phyloP scores from a whole-genome alignment of 2,113 vertebrate genomes.

The Cinclus cinclus region DNA sequence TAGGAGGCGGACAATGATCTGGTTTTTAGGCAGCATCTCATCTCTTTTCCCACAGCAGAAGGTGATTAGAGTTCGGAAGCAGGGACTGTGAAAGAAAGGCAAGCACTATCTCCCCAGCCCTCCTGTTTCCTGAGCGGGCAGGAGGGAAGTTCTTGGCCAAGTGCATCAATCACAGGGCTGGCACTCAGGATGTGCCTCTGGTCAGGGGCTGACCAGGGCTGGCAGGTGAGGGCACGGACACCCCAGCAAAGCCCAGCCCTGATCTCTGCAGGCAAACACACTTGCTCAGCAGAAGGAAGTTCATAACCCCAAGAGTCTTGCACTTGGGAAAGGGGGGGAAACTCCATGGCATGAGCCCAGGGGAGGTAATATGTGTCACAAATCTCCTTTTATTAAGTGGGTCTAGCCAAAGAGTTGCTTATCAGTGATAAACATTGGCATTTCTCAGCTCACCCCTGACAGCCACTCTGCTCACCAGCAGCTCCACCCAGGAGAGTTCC shows the following conservation, averaged over 20 bases:
- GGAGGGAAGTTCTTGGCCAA: slow-evolving; percentile 86
- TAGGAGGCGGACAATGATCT: slow-evolving; percentile 99
- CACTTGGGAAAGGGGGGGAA: background rate
- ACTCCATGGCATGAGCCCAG: background rate
- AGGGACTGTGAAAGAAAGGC: slow-evolving; percentile 85
- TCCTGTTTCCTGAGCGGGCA: slow-evolving; percentile 86
- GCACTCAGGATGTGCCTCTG: slow-evolving; percentile 74
- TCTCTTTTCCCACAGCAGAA: slow-evolving; percentile 99
- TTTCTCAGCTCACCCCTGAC: background rate
- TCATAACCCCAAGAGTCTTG: background rate
- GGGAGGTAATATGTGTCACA: background rate
- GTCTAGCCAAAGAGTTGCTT: background rate
- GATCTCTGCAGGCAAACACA: slow-evolving; percentile 59
- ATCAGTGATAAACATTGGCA: rapidly evolving
- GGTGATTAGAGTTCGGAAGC: slow-evolving; percentile 93
- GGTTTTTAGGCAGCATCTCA: slow-evolving; percentile 98
- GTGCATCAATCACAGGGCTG: slow-evolving; percentile 85
- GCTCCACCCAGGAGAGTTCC: background rate
- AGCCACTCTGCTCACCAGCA: background rate
- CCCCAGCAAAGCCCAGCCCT: slow-evolving; percentile 55
- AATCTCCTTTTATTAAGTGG: background rate
- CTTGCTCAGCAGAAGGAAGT: background rate
- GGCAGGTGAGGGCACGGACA: slow-evolving; percentile 80
- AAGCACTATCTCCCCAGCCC: slow-evolving; percentile 86
- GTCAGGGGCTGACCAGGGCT: slow-evolving; percentile 58